Evolutionary conservation across 2,113 vertebrate species (phyloP).

Genomic region (Tiliqua scincoides): DNA sequence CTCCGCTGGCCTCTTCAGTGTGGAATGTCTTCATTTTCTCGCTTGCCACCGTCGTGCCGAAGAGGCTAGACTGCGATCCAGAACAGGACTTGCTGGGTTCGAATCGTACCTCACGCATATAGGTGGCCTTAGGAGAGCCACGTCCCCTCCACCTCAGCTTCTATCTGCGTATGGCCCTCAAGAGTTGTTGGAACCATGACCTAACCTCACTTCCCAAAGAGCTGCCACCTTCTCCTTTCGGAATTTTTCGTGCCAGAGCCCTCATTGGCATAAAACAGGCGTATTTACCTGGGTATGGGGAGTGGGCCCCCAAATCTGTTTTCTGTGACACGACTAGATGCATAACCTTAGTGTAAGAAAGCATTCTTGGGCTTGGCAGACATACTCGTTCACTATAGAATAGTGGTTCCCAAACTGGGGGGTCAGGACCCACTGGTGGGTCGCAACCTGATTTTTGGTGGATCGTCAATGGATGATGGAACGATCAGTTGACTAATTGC

Average conservation of each 20-base stretch:
- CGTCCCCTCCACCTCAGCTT: too few relatives aligned
- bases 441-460: too few relatives aligned
- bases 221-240: not conserved
- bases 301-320: not conserved
- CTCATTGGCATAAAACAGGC: not conserved
- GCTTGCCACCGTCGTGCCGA: not conserved
- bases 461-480: too few relatives aligned
- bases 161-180: too few relatives aligned
- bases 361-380: not conserved
- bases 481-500: too few relatives aligned
- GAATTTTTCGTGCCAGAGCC: not conserved
- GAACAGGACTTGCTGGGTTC: too few relatives aligned
- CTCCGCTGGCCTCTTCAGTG: constrained; percentile 30
- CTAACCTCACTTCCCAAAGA: constrained; percentile 11
- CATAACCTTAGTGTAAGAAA: not conserved
- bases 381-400: not conserved
- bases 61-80: too few relatives aligned
- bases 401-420: too few relatives aligned
- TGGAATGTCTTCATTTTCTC: constrained; percentile 56
- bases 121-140: too few relatives aligned
- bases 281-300: constrained; percentile 55
- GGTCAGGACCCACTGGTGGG: too few relatives aligned
- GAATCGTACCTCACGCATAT: too few relatives aligned
- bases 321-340: not conserved
- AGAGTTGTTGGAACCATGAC: too few relatives aligned